Evolutionary conservation across 2,113 vertebrate genomes (phyloP), one percentile per base, ranked within the genome.

Genomic region (Lepidothrix coronata): DNA sequence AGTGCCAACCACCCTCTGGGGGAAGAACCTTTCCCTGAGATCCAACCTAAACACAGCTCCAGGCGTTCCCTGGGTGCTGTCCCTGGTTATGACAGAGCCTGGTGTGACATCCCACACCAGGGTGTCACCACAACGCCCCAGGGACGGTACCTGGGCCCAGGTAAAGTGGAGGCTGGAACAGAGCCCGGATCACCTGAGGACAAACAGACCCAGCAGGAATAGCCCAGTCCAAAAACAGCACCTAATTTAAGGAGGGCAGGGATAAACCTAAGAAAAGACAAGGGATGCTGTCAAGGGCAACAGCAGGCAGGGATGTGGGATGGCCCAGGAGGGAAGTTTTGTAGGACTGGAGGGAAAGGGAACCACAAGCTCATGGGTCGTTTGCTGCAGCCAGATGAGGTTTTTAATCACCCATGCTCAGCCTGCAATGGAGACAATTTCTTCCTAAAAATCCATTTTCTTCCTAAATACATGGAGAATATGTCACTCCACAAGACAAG

Each of bases 281-380:
- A 0, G 0, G 2, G 6, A 12, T 3, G 39, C 10, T 57, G 33
- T 58, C 89, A 62, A 28, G 48, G 74, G 44, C 39, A 44, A 81
- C 28, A 2, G 44, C 74, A 55, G 57, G 21, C 39, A n/a, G 23
- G 2, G 12, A 28, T 4, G 8, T 7, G 8, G 30, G 46, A 3
- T 22, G 24, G 41, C 63, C 70, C 58, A n/a, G 17, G 31, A 66
- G 49, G 20, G 41, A 37, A 59, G 2, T 21, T 55, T 51, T 37
- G 57, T 2, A 30, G 76, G 39, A 14, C 43, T 55, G 39, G 41
- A 58, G 19, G 61, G 17, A 57, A 70, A 66, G 27, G 17, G 7
- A 21, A 46, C n/a, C 52, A 18, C 0, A 12, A 73, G 41, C 18
- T 57, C 49, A 3, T 0, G 2, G 6, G 13, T 10, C 23, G 22